Conservation (phyloP, 2,888 invertebrate species). For the Penaeus monodon region DNA sequence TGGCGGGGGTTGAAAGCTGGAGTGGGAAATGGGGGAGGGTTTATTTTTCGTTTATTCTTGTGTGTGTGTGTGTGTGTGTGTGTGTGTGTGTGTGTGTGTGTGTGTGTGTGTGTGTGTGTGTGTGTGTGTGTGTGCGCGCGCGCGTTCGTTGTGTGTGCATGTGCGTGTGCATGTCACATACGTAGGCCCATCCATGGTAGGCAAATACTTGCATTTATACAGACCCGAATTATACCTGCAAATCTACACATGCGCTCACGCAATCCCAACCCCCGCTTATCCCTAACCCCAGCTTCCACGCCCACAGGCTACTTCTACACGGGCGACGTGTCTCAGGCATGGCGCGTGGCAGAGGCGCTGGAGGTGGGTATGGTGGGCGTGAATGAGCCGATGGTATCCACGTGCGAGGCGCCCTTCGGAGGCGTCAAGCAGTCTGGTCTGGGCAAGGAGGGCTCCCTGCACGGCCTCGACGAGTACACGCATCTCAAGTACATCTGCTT, state of each 20-base stretch:
- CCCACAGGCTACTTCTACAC: conserved; percentile 92
- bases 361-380: conserved; percentile 89
- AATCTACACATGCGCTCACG: too few relatives aligned
- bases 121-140: too few relatives aligned
- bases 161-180: too few relatives aligned
- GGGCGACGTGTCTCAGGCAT: conserved; percentile 87
- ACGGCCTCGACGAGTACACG: conserved; percentile 91
- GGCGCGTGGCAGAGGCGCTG: conserved; percentile 86
- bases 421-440: conserved; percentile 97
- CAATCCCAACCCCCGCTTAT: neutral
- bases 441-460: conserved; percentile 91
- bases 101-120: too few relatives aligned
- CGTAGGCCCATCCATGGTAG: too few relatives aligned
- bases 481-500: conserved; percentile 79
- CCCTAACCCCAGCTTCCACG: neutral
- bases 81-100: too few relatives aligned
- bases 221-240: too few relatives aligned
- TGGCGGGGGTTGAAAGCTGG: conserved; percentile 71
- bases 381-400: conserved; percentile 93
- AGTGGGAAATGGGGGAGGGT: neutral
- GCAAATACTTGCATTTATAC: too few relatives aligned
- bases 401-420: conserved; percentile 94
- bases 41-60: too few relatives aligned
- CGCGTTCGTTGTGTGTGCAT: too few relatives aligned
- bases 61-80: too few relatives aligned